Evolutionary conservation across 2,113 vertebrate genomes (phyloP).

Genomic region (Brachyhypopomus gauderio): DNA sequence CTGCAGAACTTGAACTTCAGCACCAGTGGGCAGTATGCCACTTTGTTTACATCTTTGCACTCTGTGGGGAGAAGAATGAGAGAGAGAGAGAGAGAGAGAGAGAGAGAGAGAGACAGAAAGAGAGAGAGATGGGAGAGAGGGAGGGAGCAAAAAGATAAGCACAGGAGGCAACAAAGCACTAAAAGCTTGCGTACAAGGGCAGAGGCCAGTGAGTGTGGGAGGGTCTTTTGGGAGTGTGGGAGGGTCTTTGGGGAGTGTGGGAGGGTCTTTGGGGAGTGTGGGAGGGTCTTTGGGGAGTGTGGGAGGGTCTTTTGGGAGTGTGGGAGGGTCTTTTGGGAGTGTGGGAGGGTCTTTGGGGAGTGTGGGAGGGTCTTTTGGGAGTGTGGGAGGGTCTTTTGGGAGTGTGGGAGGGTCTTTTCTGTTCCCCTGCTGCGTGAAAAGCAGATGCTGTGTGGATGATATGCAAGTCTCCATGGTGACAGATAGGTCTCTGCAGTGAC

Average conservation of each 20-base stretch:
- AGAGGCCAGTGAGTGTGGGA: neutral
- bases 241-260: neutral
- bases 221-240: neutral
- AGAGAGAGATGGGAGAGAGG: conserved; percentile 24
- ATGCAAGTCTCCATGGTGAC: conserved; percentile 2
- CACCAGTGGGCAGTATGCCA: conserved; percentile 98
- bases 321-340: neutral
- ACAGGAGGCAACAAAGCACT: conserved; percentile 1
- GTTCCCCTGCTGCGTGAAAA: neutral
- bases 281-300: no score
- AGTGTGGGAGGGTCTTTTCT: neutral
- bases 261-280: no score
- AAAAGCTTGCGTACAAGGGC: neutral
- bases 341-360: neutral
- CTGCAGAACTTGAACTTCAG: conserved; percentile 99
- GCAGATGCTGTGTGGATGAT: conserved; percentile 19
- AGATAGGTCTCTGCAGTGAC: neutral
- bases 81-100: neutral
- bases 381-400: neutral
- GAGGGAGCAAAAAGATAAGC: neutral
- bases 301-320: neutral
- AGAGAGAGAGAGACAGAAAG: neutral
- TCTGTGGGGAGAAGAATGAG: conserved; percentile 72
- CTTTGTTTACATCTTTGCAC: conserved; percentile 99
- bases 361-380: neutral